Evolutionary conservation across 2,888 invertebrate species (phyloP), one percentile per base, ranked within the genome.

Genomic region (Cataglyphis cursor): DNA sequence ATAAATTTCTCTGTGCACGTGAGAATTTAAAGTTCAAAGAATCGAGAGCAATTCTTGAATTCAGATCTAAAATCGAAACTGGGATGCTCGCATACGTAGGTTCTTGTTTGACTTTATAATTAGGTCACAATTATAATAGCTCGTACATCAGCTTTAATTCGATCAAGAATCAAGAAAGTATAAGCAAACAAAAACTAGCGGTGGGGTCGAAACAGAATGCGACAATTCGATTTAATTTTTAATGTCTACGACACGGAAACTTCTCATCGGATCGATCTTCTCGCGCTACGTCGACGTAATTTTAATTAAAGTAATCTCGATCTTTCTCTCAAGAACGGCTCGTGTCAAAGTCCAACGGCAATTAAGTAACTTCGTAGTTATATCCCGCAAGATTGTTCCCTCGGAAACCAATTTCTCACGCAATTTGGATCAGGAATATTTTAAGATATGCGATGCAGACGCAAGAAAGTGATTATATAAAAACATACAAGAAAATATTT

Each of bases 371-470:
- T 68, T n/a, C 21, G 51, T 54, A 28, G 68, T 76, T 76, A 76
- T 57, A 76, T 57, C 54, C 54, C 76, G 24, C 41, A 66, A 66
- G 54, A 31, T 68, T 68, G 76, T 68, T 68, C 68, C 41, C 68
- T 28, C 28, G 68, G 41, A 68, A 76, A 76, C 41, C 76, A 76
- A 76, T 76, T 76, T 76, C 41, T n/a, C 68, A 68, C 68, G n/a
- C 68, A 76, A 68, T 76, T 76, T 76, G 68, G 68, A 76, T 66
- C 76, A 54, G 57, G 68, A 76, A 76, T 76, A 41, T 68, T 76
- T 76, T 57, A 57, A 68, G 28, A 54, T 28, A 31, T 54, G 54
- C 44, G 48, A 74, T 48, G 38, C 54, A 28, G 54, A n/a, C 38
- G 24, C 64, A 24, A 6, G n/a, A 68, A 76, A 75, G 35, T 31